Conservation (phyloP, 1,140 invertebrate genomes). For the Teleogryllus occipitalis region DNA sequence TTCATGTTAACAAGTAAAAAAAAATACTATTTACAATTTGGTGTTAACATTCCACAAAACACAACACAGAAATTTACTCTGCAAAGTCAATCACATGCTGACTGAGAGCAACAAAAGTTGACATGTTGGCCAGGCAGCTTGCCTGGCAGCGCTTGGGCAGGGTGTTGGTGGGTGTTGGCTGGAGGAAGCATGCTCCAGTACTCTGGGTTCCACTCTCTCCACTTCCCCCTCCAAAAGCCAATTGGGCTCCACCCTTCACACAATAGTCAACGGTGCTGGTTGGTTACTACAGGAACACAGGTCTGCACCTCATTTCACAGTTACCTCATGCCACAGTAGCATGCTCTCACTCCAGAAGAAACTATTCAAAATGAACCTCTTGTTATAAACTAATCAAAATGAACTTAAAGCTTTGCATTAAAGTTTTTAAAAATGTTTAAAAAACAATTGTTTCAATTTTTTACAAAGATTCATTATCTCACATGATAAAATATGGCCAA, state of each 20-base stretch:
- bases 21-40: background rate
- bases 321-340: no score
- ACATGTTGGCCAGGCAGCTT: background rate
- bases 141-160: background rate
- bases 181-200: conserved; percentile 8
- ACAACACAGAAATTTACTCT: background rate
- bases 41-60: background rate
- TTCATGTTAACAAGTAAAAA: background rate
- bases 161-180: background rate
- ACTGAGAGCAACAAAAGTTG: background rate
- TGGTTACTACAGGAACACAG: background rate
- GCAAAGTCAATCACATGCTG: background rate
- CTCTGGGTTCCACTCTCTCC: background rate
- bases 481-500: no score
- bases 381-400: no score
- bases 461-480: no score
- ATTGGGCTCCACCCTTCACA: conserved; percentile 3
- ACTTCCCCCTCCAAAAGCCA: background rate
- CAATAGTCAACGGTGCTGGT: background rate
- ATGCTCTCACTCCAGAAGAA: no score
- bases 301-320: no score
- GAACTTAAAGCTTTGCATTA: no score
- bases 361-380: no score
- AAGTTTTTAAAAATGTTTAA: no score
- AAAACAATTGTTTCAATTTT: no score